Percentiles rank a stretch among this genome's conserved stretches.
These are phyloP conservation scores for Aulostomus chinensis DNA, from an alignment of 2,797 vertebrate species.

Conservation along the genomic window DNA sequence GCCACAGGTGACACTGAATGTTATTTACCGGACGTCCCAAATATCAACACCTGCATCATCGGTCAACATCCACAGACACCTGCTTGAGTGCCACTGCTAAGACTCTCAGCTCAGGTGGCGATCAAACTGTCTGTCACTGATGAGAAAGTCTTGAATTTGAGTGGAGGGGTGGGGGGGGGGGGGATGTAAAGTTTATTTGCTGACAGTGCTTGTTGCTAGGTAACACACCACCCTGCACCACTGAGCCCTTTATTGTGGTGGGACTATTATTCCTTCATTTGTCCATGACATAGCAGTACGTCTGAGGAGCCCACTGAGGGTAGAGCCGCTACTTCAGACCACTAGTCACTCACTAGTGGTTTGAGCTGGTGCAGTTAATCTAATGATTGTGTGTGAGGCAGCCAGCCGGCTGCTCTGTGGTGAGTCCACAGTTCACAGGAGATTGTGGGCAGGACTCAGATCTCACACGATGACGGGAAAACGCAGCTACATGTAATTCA, in stretches of 20 bases:
- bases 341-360: constrained; percentile 52
- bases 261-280: constrained; percentile 42
- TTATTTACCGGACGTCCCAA: too few relatives aligned
- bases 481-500: constrained; percentile 30
- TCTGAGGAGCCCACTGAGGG: constrained; percentile 8
- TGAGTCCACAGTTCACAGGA: constrained; percentile 53
- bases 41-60: too few relatives aligned
- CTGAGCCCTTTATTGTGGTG: constrained; percentile 37
- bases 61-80: too few relatives aligned
- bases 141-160: background rate
- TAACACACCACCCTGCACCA: constrained; percentile 7
- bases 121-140: background rate
- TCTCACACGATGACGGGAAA: constrained; percentile 67
- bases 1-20: too few relatives aligned
- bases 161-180: too few relatives aligned
- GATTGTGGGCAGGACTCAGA: constrained; percentile 61
- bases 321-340: constrained; percentile 23
- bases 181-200: constrained; percentile 5
- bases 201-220: constrained; percentile 21
- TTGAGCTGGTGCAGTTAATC: constrained; percentile 63
- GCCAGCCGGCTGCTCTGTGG: constrained; percentile 42
- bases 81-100: too few relatives aligned
- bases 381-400: constrained; percentile 56
- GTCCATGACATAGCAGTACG: constrained; percentile 38
- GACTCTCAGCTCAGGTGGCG: too few relatives aligned